Percentiles rank a stretch among this genome's conserved stretches.
These are phyloP conservation scores for Myiotriccus ornatus DNA, from an alignment of 2,797 vertebrate genomes.

Conservation along the genomic window DNA sequence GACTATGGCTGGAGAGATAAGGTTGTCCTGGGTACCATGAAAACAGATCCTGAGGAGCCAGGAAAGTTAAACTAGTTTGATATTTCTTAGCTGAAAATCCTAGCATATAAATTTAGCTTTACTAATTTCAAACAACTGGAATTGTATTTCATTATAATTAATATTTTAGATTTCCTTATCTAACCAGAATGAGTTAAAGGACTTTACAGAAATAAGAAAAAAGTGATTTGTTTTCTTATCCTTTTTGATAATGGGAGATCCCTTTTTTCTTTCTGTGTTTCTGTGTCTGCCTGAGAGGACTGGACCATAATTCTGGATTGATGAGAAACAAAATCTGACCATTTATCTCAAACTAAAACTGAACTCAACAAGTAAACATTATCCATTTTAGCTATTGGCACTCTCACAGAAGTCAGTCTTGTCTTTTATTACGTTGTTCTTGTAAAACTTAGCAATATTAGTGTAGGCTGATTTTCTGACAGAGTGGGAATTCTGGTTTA, in stretches of 20 bases:
- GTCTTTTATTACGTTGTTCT: not conserved
- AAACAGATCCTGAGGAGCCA: not conserved
- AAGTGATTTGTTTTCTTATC: rapidly evolving
- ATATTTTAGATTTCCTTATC: not conserved
- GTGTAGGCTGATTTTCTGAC: not conserved
- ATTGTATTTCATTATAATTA: not conserved
- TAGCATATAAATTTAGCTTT: not conserved
- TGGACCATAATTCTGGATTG: not conserved
- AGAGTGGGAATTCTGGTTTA: not conserved
- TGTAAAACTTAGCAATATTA: not conserved
- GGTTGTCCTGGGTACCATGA: not conserved
- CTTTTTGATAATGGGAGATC: not conserved
- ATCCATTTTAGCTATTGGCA: not conserved
- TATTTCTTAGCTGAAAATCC: not conserved
- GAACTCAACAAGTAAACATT: not conserved
- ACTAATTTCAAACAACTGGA: not conserved
- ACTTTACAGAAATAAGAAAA: not conserved
- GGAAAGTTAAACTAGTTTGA: not conserved
- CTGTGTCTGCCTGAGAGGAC: not conserved
- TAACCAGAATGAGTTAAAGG: not conserved
- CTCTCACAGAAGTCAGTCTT: not conserved
- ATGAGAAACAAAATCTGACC: not conserved
- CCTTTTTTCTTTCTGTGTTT: not conserved
- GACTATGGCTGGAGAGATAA: not conserved
- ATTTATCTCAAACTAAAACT: not conserved